Conservation (phyloP, 2,888 invertebrate species). For the Sussaba pulchella region DNA sequence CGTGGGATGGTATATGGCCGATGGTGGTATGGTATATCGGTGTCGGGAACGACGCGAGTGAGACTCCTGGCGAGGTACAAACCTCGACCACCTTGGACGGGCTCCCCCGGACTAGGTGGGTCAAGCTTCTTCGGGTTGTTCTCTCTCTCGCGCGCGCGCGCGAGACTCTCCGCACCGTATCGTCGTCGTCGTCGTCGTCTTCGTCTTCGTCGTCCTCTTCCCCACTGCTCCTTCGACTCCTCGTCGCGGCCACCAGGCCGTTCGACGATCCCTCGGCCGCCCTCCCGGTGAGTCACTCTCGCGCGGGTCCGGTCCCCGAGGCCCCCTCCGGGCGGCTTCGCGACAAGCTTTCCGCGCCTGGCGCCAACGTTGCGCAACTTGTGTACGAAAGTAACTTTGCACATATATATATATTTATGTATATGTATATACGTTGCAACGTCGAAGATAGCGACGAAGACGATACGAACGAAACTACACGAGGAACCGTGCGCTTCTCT, state of each 20-base stretch:
- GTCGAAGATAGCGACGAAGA: constrained; percentile 46
- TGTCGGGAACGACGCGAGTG: constrained; percentile 58
- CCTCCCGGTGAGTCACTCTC: constrained; percentile 80
- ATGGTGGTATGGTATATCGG: constrained; percentile 57
- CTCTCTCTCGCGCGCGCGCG: constrained; percentile 61
- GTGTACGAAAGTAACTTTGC: constrained; percentile 20
- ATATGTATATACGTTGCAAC: constrained; percentile 54
- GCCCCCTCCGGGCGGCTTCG: constrained; percentile 72
- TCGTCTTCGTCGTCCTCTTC: constrained; percentile 42
- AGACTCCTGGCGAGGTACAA: constrained; percentile 75
- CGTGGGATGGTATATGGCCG: constrained; percentile 12
- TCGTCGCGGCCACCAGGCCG: constrained; percentile 69
- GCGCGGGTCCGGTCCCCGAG: constrained; percentile 59
- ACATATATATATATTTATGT: constrained; percentile 24
- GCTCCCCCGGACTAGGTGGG: constrained; percentile 78
- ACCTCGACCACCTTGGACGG: constrained; percentile 79
- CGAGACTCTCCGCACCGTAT: constrained; percentile 53
- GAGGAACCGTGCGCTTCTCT: constrained; percentile 11
- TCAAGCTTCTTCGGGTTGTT: constrained; percentile 75
- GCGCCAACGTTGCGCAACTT: constrained; percentile 82
- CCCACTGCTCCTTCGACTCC: constrained; percentile 55
- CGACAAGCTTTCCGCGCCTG: constrained; percentile 72
- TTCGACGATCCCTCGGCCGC: constrained; percentile 66
- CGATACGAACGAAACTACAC: constrained; percentile 31
- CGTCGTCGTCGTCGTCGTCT: too few relatives aligned